These are phyloP conservation scores for Nephrotoma guestfalica DNA, from an alignment of 2,888 invertebrate genomes.

Conservation along the genomic window DNA sequence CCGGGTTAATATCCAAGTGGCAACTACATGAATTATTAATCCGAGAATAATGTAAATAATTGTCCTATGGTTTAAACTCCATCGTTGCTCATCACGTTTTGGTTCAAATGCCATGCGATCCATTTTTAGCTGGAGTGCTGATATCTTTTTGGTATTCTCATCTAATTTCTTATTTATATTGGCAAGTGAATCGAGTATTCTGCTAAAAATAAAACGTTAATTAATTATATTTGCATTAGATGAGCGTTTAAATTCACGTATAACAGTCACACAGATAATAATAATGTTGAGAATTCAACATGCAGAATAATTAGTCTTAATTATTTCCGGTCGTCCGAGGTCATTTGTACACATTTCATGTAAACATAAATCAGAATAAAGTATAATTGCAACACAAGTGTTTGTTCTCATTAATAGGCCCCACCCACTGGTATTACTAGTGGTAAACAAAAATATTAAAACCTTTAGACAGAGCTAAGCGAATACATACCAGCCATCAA, in stretches of 20 bases:
- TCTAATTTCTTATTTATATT: slow-evolving; percentile 36
- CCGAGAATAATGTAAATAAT: slow-evolving; percentile 8
- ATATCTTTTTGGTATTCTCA: slow-evolving; percentile 37
- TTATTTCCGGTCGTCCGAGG: too few species aligned
- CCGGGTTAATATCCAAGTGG: slow-evolving; percentile 8
- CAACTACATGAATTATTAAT: slow-evolving; percentile 9
- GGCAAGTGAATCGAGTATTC: slow-evolving; percentile 34
- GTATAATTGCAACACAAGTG: too few species aligned
- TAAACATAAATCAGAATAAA: too few species aligned
- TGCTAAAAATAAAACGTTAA: slow-evolving; percentile 17
- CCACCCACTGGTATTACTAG: too few species aligned
- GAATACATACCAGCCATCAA: too few species aligned
- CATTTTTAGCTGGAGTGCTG: slow-evolving; percentile 22
- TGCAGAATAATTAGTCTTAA: too few species aligned
- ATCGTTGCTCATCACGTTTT: background rate
- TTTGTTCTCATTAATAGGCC: too few species aligned
- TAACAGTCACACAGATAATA: background rate
- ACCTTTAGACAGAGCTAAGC: too few species aligned
- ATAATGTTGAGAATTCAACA: background rate
- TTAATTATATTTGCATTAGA: background rate
- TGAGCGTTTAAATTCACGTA: too few species aligned
- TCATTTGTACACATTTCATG: too few species aligned
- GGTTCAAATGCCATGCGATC: slow-evolving; percentile 27
- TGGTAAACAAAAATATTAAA: too few species aligned
- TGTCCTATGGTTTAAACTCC: slow-evolving; percentile 4